Conservation (phyloP, 2,113 vertebrate species). For the Psilopogon haemacephalus region DNA sequence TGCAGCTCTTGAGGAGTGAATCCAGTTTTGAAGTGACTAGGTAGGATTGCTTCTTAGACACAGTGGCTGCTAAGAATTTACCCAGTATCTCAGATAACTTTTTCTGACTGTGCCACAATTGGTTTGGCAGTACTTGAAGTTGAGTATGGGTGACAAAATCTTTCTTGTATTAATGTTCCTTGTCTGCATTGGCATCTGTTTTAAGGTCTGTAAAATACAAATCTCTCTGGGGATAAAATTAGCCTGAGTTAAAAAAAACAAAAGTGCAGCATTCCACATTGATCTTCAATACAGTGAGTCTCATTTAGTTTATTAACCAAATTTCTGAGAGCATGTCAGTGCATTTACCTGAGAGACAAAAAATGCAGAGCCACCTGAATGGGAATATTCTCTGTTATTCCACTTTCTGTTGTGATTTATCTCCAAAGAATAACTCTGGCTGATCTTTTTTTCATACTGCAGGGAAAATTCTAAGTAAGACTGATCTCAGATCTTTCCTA, state of each 20-base stretch:
- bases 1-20: not conserved
- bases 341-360: not conserved
- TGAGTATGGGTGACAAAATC: not conserved
- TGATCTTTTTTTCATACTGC: too few relatives aligned
- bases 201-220: not conserved
- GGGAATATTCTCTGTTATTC: not conserved
- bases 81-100: not conserved
- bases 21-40: not conserved
- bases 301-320: not conserved
- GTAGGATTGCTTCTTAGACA: not conserved
- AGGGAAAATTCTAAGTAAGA: not conserved
- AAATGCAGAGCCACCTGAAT: not conserved
- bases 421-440: too few relatives aligned
- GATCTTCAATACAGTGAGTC: not conserved
- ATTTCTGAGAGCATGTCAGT: not conserved
- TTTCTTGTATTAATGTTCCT: not conserved
- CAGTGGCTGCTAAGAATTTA: not conserved
- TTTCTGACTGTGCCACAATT: not conserved
- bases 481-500: not conserved
- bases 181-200: not conserved
- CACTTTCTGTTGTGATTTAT: not conserved
- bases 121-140: not conserved
- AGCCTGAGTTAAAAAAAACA: not conserved
- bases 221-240: not conserved
- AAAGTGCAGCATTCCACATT: not conserved